Percentiles rank a stretch among this genome's conserved stretches.
Conservation (phyloP, 2,797 vertebrate genomes). For the Phoebastria nigripes region DNA sequence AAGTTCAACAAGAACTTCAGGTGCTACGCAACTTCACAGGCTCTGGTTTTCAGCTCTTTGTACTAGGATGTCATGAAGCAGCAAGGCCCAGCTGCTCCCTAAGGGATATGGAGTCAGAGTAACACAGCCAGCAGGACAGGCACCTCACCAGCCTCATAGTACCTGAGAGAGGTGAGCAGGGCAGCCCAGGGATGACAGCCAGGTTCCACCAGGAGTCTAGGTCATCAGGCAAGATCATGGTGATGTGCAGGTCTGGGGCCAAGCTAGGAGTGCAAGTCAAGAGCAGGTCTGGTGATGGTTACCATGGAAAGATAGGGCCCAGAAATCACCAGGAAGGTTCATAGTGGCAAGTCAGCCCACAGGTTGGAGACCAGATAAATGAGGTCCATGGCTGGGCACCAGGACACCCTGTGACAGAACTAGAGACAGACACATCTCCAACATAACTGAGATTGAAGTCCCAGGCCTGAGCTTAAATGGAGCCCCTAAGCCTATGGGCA, state of each 20-base stretch:
- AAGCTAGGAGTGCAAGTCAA: neutral
- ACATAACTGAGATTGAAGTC: fast-evolving
- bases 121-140: neutral
- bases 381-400: fast-evolving
- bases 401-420: fast-evolving
- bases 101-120: neutral
- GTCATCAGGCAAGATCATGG: neutral
- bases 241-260: neutral
- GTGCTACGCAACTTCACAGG: neutral
- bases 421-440: fast-evolving
- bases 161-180: neutral
- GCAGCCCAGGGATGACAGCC: neutral
- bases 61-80: neutral
- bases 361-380: neutral
- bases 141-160: neutral
- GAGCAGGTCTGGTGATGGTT: neutral
- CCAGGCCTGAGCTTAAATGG: neutral
- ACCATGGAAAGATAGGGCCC: fast-evolving
- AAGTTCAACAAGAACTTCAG: neutral
- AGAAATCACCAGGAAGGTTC: neutral
- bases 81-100: neutral
- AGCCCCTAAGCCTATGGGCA: neutral
- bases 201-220: neutral
- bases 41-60: neutral
- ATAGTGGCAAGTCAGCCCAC: neutral